Base-by-base conservation (phyloP, 2,888 invertebrate genomes). In the Thumatha senex region DNA sequence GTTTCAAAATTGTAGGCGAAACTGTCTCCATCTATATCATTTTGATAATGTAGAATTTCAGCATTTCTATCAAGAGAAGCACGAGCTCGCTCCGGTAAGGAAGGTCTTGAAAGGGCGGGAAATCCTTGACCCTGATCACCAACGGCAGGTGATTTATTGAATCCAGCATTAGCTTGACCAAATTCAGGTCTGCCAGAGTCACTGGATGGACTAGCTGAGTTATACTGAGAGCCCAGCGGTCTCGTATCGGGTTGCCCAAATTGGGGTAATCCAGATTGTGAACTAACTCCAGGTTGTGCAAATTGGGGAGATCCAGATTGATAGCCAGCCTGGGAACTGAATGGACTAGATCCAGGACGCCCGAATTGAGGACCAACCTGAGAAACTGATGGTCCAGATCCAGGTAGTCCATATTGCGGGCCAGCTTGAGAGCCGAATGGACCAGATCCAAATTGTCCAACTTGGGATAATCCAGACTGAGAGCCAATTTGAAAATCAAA, bases 1-100 rank as follows among this genome's bases (percentile, higher is more conserved):
- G 91, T 90, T 66, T 91, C 90, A 36, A 84, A 91, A 47, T 78
- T 84, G 61, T 89, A 91, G 0, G 83, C 64, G 60, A 82, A 91
- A 7, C 76, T 79, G 42, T 89, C 84, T 18, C 89, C 89, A 48
- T 90, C 86, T 44, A 86, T 90, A 54, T 87, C 76, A 58, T 80
- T 89, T 8, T 85, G 80, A 51, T 82, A 87, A 74, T 78, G 82
- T 40, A 91, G 57, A 31, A 81, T 90, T 61, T 88, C 80, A 8
- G 91, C 88, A 35, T 71, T 79, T 53, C 80, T 82, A 33, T 90
- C 91, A 7, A 80, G 74, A 1, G 79, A 76, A 0, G 88, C 86
- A 57, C 86, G 87, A 9, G 85, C 69, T 0, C 90, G 84, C 63
- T 88, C 82, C 0, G 86, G 78, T 48, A 82, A 82, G 42, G 67